phyloP scores from a whole-genome alignment of 2,113 vertebrate genomes.

The Cryptotis parvus region DNA sequence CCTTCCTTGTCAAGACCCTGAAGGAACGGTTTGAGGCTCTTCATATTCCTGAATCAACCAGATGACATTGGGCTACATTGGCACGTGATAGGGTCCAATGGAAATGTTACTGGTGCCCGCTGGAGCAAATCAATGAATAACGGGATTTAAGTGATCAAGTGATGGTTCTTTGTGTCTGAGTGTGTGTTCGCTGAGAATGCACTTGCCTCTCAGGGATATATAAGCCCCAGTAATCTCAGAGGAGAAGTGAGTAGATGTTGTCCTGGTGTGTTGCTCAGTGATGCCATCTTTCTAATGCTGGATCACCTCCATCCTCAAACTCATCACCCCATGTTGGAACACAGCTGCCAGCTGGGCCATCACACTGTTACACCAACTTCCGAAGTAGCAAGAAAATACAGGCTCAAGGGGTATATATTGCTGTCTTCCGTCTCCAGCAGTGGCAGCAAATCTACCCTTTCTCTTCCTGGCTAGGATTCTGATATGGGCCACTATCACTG shows the following conservation, averaged over 20 bases:
- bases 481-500: background rate
- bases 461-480: background rate
- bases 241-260: background rate
- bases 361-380: background rate
- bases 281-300: fast-evolving
- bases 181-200: background rate
- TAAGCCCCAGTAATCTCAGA: fast-evolving
- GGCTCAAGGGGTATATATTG: background rate
- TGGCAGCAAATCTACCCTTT: too few species aligned
- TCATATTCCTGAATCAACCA: too few species aligned
- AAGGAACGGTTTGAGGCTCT: too few species aligned
- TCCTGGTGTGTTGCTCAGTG: background rate
- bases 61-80: too few species aligned
- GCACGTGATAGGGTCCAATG: too few species aligned
- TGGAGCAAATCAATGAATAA: too few species aligned
- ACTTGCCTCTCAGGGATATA: background rate
- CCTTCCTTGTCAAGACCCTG: too few species aligned
- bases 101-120: too few species aligned
- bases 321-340: background rate
- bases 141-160: too few species aligned
- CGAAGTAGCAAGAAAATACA: background rate
- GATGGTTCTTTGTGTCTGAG: background rate
- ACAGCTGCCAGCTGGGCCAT: background rate
- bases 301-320: background rate
- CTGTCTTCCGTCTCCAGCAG: background rate